Evolutionary conservation across 1,140 invertebrate genomes (phyloP), one percentile per base, ranked within the genome.

Genomic region (Ruditapes philippinarum): DNA sequence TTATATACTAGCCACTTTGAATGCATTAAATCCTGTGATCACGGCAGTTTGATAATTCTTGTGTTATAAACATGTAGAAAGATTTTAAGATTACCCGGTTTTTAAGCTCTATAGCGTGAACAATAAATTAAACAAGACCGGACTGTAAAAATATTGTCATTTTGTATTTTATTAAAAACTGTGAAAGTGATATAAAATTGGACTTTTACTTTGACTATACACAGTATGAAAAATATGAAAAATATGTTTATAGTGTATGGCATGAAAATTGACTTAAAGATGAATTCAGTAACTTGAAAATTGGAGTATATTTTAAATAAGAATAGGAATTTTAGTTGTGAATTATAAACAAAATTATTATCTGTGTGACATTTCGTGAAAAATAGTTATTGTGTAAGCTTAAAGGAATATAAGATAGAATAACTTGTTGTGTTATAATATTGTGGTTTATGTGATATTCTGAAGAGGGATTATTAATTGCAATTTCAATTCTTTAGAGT

Each of bases 221-320:
- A n/a, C n/a, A n/a, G n/a, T n/a, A n/a, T n/a, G n/a, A n/a, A n/a
- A n/a, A n/a, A n/a, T n/a, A n/a, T n/a, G n/a, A n/a, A n/a, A n/a
- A n/a, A n/a, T n/a, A n/a, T n/a, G n/a, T n/a, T n/a, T n/a, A n/a
- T n/a, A n/a, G n/a, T n/a, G n/a, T n/a, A n/a, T n/a, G n/a, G n/a
- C n/a, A n/a, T n/a, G n/a, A n/a, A n/a, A n/a, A n/a, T n/a, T n/a
- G n/a, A 19, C 17, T 70, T 22, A 22, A 70, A 38, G 17, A 70
- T 70, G 65, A 40, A 70, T 70, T 70, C 65, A 0, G 65, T 70
- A 28, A 70, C 65, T 19, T 70, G 57, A 62, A 38, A 38, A 22
- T 38, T 38, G 65, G 14, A 7, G 14, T 31, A 65, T 31, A 4
- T 33, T n/a, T n/a, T n/a, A n/a, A n/a, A n/a, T n/a, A n/a, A n/a